phyloP scores from a whole-genome alignment of 2,888 invertebrate genomes.

The Clivina fossor region DNA sequence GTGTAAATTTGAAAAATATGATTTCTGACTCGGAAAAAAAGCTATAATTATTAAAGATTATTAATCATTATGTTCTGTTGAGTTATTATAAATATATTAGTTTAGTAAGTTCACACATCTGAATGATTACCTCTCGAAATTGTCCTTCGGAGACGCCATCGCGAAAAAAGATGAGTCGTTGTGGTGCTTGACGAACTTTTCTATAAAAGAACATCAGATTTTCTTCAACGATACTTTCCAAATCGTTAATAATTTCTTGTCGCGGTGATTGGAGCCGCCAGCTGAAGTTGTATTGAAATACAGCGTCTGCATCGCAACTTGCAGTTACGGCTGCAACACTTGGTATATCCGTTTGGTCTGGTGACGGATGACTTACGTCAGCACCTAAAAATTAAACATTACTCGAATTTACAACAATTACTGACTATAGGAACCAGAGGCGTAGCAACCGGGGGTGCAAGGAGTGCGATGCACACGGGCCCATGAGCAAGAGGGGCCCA shows the following conservation, averaged over 20 bases:
- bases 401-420: too few species aligned
- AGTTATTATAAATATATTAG: too few species aligned
- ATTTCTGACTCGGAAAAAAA: too few species aligned
- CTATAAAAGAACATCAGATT: conserved; percentile 64
- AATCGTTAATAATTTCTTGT: conserved; percentile 73
- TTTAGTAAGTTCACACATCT: too few species aligned
- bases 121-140: conserved; percentile 69
- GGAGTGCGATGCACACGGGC: background rate
- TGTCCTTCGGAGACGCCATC: conserved; percentile 90
- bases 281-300: conserved; percentile 71
- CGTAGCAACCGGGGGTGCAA: background rate
- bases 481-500: background rate
- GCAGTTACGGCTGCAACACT: conserved; percentile 77
- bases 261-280: conserved; percentile 74
- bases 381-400: too few species aligned
- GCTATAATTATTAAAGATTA: too few species aligned
- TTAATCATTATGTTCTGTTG: too few species aligned
- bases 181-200: conserved; percentile 56
- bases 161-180: conserved; percentile 73
- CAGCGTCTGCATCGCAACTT: conserved; percentile 66
- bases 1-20: too few species aligned
- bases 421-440: too few species aligned
- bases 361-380: too few species aligned
- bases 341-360: conserved; percentile 65
- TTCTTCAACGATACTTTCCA: conserved; percentile 66